Base-by-base conservation (phyloP, 2,888 invertebrate genomes). In the Amorpha juglandis region DNA sequence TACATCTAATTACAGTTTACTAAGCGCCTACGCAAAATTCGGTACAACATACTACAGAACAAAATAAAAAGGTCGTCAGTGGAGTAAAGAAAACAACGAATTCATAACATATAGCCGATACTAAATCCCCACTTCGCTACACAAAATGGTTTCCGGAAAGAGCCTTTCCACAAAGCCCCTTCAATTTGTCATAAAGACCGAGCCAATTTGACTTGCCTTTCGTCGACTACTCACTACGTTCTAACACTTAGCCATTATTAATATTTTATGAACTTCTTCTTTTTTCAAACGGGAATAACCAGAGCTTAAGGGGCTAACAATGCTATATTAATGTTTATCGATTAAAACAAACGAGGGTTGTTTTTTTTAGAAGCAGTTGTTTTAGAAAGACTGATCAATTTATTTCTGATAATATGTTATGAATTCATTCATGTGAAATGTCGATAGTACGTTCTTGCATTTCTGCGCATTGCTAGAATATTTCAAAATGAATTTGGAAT, bases 161-260 rank as follows among this genome's bases (percentile, higher is more conserved):
- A 74, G 74, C 71, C 71, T 71, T 70, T 70, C 71, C 67, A 67
- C 70, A 76, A 78, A 78, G 74, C 75, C 75, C 72, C 76, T 75
- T 67, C 81, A 79, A 84, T 86, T 82, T 82, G 78, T 86, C 84
- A 85, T 83, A 84, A 81, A 77, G 75, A 78, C 74, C 77, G 71
- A 71, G 71, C 78, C 80, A 77, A 83, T 86, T 81, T 82, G 78
- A 81, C 82, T 80, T 77, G 74, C 75, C 74, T 76, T 78, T 70
- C 71, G 65, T 67, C 68, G 70, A 70, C 65, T 68, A 69, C 63
- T 68, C 65, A 66, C 55, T 67, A 19, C 33, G 62, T 65, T 64
- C 66, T 68, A 52, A 47, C 38, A 63, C 63, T 38, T 63, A 62
- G 42, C 63, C 16, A 68, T 62, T 62, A 38, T 67, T 62, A 65